Evolutionary conservation across 2,888 invertebrate genomes (phyloP).

Genomic region (Erannis defoliaria): DNA sequence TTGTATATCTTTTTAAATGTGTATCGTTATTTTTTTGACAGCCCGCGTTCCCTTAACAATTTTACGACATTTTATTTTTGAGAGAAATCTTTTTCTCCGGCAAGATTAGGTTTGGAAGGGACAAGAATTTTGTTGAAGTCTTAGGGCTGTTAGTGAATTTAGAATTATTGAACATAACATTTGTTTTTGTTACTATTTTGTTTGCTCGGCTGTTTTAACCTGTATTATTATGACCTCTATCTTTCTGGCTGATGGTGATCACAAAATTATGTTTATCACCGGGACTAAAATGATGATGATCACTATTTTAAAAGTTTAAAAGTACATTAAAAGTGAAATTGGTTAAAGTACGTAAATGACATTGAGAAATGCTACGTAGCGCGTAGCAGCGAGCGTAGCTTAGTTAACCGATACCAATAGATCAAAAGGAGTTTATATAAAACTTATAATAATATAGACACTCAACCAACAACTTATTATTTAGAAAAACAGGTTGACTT

Average conservation of each 20-base stretch:
- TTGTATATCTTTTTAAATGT: constrained; percentile 81
- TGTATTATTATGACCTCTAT: too few species aligned
- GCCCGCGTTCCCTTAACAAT: constrained; percentile 63
- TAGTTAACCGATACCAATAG: background rate
- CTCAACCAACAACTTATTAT: too few species aligned
- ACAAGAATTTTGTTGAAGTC: constrained; percentile 28
- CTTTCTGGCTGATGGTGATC: too few species aligned
- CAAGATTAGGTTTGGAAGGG: constrained; percentile 38
- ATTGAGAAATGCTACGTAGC: too few species aligned
- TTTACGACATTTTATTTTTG: constrained; percentile 62
- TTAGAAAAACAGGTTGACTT: too few species aligned
- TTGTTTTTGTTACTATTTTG: background rate
- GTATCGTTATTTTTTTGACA: constrained; percentile 82
- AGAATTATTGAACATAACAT: background rate
- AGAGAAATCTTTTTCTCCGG: constrained; percentile 40
- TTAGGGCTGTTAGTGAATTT: constrained; percentile 13
- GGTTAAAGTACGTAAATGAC: too few species aligned
- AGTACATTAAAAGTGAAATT: too few species aligned
- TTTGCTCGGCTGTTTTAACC: background rate
- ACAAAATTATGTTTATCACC: too few species aligned
- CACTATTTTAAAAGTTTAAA: too few species aligned
- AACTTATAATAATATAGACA: too few species aligned
- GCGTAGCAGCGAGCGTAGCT: background rate
- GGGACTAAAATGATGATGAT: too few species aligned
- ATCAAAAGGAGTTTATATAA: background rate